A percentile compares a stretch with the other conserved stretches of the same genome.
These are phyloP conservation scores for Pyrrhosoma nymphula DNA, from an alignment of 2,888 invertebrate genomes.

Conservation along the genomic window DNA sequence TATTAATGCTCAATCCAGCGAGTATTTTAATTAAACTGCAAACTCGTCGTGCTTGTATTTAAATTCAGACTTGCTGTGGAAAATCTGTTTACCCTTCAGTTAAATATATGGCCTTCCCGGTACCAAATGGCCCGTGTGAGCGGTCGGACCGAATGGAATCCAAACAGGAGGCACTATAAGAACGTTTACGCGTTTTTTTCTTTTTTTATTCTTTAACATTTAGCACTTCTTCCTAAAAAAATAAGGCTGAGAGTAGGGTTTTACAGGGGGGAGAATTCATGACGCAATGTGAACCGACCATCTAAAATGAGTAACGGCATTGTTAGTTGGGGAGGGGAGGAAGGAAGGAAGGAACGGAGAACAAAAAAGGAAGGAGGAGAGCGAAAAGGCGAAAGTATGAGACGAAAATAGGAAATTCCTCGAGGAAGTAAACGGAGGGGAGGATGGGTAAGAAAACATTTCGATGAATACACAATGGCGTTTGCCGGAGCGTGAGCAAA, in stretches of 20 bases:
- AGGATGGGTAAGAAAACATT: not conserved
- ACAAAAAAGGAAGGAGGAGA: not conserved
- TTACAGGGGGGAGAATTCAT: not conserved
- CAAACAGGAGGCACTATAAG: not conserved
- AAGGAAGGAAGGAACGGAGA: not conserved
- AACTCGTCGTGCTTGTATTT: too few relatives aligned
- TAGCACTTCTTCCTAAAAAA: not conserved
- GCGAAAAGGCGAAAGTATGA: not conserved
- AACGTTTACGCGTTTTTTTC: not conserved
- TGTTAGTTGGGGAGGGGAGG: not conserved
- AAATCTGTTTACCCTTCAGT: too few relatives aligned
- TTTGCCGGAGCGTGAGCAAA: not conserved
- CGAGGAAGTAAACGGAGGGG: not conserved
- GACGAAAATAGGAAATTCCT: constrained; percentile 36
- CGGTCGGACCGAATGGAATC: not conserved
- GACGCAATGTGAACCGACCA: constrained; percentile 20
- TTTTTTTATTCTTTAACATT: not conserved
- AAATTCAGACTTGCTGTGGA: too few relatives aligned
- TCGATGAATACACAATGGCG: constrained; percentile 27
- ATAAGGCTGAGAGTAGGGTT: not conserved
- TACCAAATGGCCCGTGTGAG: not conserved
- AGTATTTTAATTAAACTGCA: too few relatives aligned
- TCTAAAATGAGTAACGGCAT: constrained; percentile 16
- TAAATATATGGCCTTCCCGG: not conserved
- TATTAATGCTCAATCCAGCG: too few relatives aligned